Percentiles rank a stretch among this genome's conserved stretches.
Conservation (phyloP, 2,888 invertebrate species). For the Artemia sinica region DNA sequence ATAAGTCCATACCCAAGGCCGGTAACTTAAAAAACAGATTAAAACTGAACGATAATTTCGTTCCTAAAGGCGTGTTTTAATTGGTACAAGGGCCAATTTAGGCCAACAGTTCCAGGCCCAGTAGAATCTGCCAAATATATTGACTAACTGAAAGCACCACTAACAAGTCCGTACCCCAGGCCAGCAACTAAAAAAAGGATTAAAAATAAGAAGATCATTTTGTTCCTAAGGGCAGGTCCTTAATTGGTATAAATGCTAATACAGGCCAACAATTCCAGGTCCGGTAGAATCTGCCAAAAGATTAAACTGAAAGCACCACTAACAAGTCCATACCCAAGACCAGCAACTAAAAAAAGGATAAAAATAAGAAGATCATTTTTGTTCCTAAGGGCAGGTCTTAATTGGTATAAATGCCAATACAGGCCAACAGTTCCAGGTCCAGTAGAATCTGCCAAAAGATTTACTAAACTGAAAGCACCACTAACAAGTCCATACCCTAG, state of each 20-base stretch:
- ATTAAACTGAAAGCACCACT: no score
- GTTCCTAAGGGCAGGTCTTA: no score
- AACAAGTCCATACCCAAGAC: no score
- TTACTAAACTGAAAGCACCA: conserved; percentile 81
- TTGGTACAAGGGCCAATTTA: conserved; percentile 31
- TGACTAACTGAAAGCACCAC: conserved; percentile 81
- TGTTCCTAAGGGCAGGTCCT: background rate
- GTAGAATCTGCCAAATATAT: conserved; percentile 84
- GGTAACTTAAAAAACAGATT: no score
- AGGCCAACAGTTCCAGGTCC: conserved; percentile 92
- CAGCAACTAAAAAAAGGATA: no score
- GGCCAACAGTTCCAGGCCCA: conserved; percentile 86
- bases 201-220: background rate
- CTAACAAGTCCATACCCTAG: conserved; percentile 91
- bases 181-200: conserved; percentile 51
- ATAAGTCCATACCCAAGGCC: no score
- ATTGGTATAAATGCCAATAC: background rate
- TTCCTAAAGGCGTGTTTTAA: no score
- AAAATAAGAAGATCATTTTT: no score
- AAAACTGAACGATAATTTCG: no score
- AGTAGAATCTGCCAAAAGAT: conserved; percentile 81
- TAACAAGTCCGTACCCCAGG: conserved; percentile 86
- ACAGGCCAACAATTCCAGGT: no score
- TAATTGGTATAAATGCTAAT: background rate
- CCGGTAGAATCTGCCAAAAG: no score